These are phyloP conservation scores for Apis dorsata DNA, from an alignment of 1,140 invertebrate species.

Conservation along the genomic window DNA sequence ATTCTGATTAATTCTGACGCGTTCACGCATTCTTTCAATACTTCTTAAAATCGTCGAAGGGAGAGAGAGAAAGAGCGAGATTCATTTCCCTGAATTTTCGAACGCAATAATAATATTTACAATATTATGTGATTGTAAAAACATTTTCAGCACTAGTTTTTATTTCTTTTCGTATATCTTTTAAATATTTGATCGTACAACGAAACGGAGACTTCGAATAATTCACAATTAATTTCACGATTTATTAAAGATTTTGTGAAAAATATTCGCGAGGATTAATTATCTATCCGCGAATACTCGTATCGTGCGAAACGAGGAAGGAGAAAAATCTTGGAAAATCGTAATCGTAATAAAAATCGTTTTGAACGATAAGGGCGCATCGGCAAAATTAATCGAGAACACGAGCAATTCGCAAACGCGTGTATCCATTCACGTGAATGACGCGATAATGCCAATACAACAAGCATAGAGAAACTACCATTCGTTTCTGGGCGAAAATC, in stretches of 20 bases:
- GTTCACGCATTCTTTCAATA: constrained; percentile 5
- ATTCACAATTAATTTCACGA: no score
- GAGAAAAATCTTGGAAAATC: constrained; percentile 28
- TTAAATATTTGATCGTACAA: no score
- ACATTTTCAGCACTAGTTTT: not conserved
- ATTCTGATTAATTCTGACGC: not conserved
- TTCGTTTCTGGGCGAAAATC: constrained; percentile 39
- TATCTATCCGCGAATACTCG: not conserved
- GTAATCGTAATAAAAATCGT: constrained; percentile 15
- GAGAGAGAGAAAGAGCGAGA: no score
- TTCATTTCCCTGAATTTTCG: constrained; percentile 11
- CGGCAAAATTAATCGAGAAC: constrained; percentile 43
- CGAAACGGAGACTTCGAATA: no score
- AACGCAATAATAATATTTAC: not conserved
- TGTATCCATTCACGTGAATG: constrained; percentile 36
- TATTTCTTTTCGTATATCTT: no score
- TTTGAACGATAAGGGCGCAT: constrained; percentile 31
- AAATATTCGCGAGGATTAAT: no score
- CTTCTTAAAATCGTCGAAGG: not conserved
- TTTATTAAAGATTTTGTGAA: not conserved
- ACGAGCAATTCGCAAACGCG: constrained; percentile 18
- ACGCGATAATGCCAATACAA: constrained; percentile 23
- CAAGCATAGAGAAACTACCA: constrained; percentile 8
- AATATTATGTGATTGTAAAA: not conserved
- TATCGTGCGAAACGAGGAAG: not conserved